phyloP scores from a whole-genome alignment of 2,797 vertebrate species.

The Aphelocoma californica region DNA sequence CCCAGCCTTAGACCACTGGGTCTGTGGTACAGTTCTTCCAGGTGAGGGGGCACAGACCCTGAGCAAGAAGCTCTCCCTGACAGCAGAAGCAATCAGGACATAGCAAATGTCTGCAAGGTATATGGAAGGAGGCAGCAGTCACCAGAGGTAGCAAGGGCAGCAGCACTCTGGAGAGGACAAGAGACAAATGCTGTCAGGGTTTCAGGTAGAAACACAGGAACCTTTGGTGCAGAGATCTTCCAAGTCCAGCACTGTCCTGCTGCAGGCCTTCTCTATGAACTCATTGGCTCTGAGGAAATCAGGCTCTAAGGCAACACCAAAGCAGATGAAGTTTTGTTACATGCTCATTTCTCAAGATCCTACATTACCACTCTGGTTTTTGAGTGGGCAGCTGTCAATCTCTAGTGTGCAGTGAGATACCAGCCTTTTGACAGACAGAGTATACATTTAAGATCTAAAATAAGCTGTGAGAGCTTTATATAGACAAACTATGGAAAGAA shows the following conservation, averaged over 20 bases:
- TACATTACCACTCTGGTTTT: not conserved
- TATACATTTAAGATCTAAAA: constrained; percentile 45
- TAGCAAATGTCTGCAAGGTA: not conserved
- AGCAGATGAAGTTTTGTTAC: not conserved
- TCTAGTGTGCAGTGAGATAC: not conserved
- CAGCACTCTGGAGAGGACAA: not conserved
- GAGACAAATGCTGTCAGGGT: not conserved
- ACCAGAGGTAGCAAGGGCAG: not conserved
- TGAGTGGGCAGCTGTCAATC: constrained; percentile 55
- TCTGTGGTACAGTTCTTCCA: not conserved
- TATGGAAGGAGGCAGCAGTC: not conserved
- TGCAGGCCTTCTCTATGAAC: not conserved
- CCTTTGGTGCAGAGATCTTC: not conserved
- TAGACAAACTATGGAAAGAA: constrained; percentile 43
- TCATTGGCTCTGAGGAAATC: not conserved
- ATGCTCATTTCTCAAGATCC: not conserved
- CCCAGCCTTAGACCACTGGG: not conserved
- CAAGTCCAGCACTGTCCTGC: not conserved
- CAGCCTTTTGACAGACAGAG: constrained; percentile 58
- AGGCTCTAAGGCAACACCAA: not conserved
- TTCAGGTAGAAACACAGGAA: not conserved
- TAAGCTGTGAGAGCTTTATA: constrained; percentile 15
- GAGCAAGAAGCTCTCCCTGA: not conserved
- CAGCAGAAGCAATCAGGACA: not conserved
- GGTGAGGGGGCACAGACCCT: not conserved